Base-by-base conservation (phyloP, 2,888 invertebrate genomes). In the Fragum whitleyi region DNA sequence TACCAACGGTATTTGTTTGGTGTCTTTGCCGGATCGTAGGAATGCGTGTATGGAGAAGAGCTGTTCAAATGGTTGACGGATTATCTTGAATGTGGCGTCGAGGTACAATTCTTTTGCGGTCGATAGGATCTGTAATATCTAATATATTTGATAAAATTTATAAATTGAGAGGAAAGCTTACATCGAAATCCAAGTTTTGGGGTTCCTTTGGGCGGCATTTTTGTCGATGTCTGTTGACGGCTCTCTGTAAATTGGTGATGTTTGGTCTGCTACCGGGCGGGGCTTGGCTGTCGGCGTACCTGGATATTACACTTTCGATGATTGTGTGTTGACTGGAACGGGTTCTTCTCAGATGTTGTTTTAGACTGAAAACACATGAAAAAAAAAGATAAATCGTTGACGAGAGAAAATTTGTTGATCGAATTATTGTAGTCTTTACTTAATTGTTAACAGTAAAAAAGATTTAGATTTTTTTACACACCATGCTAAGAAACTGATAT, bases 31-130 rank as follows among this genome's bases (percentile, higher is more conserved):
- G 3, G 23, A n/a, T 29, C 29, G 26, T 19, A 53, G 28, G 69
- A 69, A 69, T 3, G 51, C 29, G n/a, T 67, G 39, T 3, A 69
- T 28, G 19, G 51, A 51, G 11, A 26, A 53, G 1, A 69, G 69
- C 53, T 69, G 53, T 19, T 19, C 51, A 19, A 69, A 69, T 16
- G 69, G 53, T 19, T 53, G 28, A 16, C 47, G 21, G 26, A 51
- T 9, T 1, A 69, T 47, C 53, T 53, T 51, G 53, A 28, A 53
- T 14, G 65, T 73, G 0, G 57, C 77, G 42, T 77, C 72, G 0
- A 77, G 21, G 67, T 53, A 73, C 65, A 65, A 73, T 6, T 5
- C 6, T 36, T 53, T 62, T 2, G 77, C 57, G 2, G 14, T 11
- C 26, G 23, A 14, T 2, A 77, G 65, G 19, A 67, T 21, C 5